phyloP scores from a whole-genome alignment of 2,888 invertebrate species.

The Hydrotaea cyrtoneurina region DNA sequence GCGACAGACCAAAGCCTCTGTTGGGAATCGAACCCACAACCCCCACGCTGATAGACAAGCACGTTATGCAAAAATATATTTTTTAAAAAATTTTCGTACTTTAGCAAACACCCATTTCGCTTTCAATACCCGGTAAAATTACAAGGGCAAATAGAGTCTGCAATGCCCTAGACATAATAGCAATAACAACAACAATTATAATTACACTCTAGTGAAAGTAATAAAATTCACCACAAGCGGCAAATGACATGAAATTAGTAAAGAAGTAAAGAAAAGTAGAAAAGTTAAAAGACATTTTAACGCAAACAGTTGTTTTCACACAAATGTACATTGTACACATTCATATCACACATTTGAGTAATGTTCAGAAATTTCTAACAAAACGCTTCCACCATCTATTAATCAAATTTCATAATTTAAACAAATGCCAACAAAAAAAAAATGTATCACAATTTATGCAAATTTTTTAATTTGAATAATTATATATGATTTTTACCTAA shows the following conservation, averaged over 20 bases:
- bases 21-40: no score
- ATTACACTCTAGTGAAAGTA: conserved; percentile 37
- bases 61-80: no score
- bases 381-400: neutral
- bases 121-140: no score
- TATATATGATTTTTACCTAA: neutral
- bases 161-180: conserved; percentile 48
- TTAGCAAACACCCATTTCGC: no score
- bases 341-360: no score
- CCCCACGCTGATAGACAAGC: no score
- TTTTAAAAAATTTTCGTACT: no score
- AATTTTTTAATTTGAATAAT: neutral
- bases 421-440: neutral
- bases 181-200: conserved; percentile 17
- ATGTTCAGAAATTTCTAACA: neutral
- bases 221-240: conserved; percentile 23
- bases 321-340: neutral
- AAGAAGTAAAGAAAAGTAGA: conserved; percentile 5
- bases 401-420: neutral
- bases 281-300: neutral
- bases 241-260: neutral
- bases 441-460: no score
- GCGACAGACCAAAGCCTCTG: no score
- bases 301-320: neutral
- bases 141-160: neutral